These are phyloP conservation scores for Rutilus rutilus DNA, from an alignment of 2,113 vertebrate species.

Conservation along the genomic window DNA sequence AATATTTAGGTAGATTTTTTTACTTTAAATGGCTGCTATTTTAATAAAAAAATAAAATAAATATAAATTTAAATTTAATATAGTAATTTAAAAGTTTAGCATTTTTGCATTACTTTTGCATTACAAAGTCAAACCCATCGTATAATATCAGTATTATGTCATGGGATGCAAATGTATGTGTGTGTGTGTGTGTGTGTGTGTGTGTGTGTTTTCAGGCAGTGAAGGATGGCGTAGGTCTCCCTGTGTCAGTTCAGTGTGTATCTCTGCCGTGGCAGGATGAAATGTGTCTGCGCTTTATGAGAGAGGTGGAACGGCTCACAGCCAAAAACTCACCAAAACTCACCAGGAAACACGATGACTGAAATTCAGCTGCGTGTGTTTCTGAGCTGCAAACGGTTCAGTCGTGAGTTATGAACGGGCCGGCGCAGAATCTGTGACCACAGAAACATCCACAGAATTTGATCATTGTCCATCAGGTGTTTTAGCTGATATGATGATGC, in stretches of 20 bases:
- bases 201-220: conserved; percentile 75
- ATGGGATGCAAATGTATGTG: too few relatives aligned
- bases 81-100: too few relatives aligned
- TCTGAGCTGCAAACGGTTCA: background rate
- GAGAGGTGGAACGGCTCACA: conserved; percentile 84
- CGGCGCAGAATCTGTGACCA: background rate
- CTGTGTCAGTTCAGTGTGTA: conserved; percentile 88
- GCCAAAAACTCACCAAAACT: conserved; percentile 50
- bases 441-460: background rate
- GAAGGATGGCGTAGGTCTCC: conserved; percentile 78
- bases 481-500: background rate
- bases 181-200: too few relatives aligned
- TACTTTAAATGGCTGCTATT: too few relatives aligned
- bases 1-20: too few relatives aligned
- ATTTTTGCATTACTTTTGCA: too few relatives aligned
- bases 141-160: too few relatives aligned
- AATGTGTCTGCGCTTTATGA: conserved; percentile 91
- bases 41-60: too few relatives aligned
- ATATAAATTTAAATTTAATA: too few relatives aligned
- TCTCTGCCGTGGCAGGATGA: conserved; percentile 91
- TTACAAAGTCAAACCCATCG: too few relatives aligned
- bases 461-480: background rate
- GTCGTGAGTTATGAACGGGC: background rate
- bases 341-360: background rate
- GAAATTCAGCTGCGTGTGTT: background rate